Base-by-base conservation (phyloP, 2,797 vertebrate genomes). In the Cyprinodon diabolis region DNA sequence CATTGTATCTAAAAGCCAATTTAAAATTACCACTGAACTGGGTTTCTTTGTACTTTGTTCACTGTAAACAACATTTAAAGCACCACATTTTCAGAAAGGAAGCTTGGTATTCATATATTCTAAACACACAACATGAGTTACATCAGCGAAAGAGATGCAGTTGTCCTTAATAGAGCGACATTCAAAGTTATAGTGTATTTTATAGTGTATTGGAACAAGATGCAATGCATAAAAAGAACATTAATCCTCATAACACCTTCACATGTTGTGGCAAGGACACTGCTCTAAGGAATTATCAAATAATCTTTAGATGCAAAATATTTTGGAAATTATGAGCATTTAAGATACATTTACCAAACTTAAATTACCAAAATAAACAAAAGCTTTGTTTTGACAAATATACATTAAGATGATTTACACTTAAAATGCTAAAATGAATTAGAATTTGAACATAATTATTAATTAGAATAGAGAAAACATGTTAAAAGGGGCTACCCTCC, bases 361-460 rank as follows among this genome's bases (percentile, higher is more conserved):
- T 19, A 6, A 3, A 55, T 55, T 23, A 2, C 3, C 0, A 25
- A 13, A 65, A 65, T 47, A 2, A 47, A 47, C 10, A n/a, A 21
- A 63, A 63, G 9, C 19, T 63, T 10, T n/a, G 17, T n/a, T 63
- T 8, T 56, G 0, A 6, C 37, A 11, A 66, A 69, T 1, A 63
- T 58, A 49, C 9, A 74, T 37, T 71, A 1, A 0, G 40, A 43
- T 30, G 30, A 30, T 30, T 30, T 0, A 30, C 30, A 30, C 30
- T 30, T 30, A 30, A 30, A 30, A 30, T 0, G 30, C 30, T 30
- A 30, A 0, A 30, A 30, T 30, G 2, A 3, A 30, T 30, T 30
- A 30, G 30, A 30, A 30, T 30, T 75, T 62, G 40, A 54, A 83
- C 51, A 68, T 43, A 72, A 60, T 3, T 57, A 75, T 72, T 3